Evolutionary conservation across 2,113 vertebrate species (phyloP), one percentile per base, ranked within the genome.

Genomic region (Synchiropus splendidus): DNA sequence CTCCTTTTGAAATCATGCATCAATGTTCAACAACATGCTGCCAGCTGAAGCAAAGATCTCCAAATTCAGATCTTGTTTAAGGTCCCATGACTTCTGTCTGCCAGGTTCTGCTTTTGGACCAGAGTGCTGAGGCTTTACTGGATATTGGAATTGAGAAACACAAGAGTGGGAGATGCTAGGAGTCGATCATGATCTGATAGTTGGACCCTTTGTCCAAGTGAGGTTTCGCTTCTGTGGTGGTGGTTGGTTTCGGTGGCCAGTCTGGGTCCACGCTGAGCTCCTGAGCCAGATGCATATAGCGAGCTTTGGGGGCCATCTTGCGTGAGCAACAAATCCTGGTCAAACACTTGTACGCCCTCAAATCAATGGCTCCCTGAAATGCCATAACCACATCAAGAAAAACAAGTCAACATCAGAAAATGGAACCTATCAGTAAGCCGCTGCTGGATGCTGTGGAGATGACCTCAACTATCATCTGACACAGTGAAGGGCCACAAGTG

Each of bases 201-300:
- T 83, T 72, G 36, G 89, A 85, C 47, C 87, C 83, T 1, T 90
- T 94, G 64, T 83, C 87, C 34, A 83, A 85, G 15, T 64, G 48
- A 43, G 68, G 51, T 78, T 89, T 96, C 1, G 94, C 95, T 83
- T 98, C 95, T 3, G 91, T 98, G 31, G 90, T 97, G 33, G 92
- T 97, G 55, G 89, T 89, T 58, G 94, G 93, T 73, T 92, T 96
- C 18, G 95, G 95, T 14, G 95, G 95, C 95, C 95, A 98, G 57
- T 96, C 91, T 0, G 95, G 95, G 70, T 98, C 95, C 36, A 92
- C 83, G 39, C 86, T 77, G 55, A 98, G 85, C 78, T 97, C 92
- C 82, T 97, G 90, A 51, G 95, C 95, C 75, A 98, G 83, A 55
- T 93, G 88, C 89, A 90, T 92, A 72, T 97, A 98, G 60, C 92